phyloP scores from a whole-genome alignment of 2,888 invertebrate genomes.

The Nycteola revayana region DNA sequence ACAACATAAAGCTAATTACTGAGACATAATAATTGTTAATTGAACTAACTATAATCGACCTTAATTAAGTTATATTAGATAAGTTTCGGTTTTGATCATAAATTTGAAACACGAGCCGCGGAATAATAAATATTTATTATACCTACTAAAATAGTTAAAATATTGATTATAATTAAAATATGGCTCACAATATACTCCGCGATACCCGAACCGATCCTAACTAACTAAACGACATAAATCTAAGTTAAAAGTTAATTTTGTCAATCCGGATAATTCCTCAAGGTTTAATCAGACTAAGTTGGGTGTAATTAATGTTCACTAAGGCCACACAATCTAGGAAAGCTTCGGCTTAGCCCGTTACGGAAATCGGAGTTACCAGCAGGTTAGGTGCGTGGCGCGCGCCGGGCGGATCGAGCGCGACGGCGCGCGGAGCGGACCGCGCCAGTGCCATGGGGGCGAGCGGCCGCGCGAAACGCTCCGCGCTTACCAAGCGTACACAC shows the following conservation, averaged over 20 bases:
- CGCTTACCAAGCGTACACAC: conserved; percentile 26
- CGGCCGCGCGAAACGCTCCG: conserved; percentile 55
- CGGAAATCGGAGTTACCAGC: conserved; percentile 61
- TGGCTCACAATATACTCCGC: conserved; percentile 22
- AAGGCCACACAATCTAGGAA: conserved; percentile 79
- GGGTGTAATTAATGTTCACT: conserved; percentile 81
- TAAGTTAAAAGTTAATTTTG: conserved; percentile 82
- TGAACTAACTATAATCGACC: conserved; percentile 2
- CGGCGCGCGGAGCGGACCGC: conserved; percentile 18
- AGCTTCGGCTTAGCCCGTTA: conserved; percentile 71
- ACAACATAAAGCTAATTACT: too few relatives aligned
- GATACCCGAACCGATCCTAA: conserved; percentile 8
- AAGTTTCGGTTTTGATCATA: conserved; percentile 15
- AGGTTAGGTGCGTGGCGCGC: conserved; percentile 30
- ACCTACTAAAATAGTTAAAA: too few relatives aligned
- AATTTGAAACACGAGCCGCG: conserved; percentile 3
- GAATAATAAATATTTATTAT: too few relatives aligned
- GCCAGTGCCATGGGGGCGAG: conserved; percentile 62
- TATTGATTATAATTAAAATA: too few relatives aligned
- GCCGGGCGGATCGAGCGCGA: conserved; percentile 15
- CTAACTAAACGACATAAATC: conserved; percentile 66
- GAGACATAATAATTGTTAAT: conserved; percentile 6
- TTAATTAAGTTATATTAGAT: conserved; percentile 14
- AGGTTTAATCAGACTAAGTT: conserved; percentile 82
- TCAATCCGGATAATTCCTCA: conserved; percentile 81